Conservation (phyloP, 2,888 invertebrate genomes). For the Tachina fera region DNA sequence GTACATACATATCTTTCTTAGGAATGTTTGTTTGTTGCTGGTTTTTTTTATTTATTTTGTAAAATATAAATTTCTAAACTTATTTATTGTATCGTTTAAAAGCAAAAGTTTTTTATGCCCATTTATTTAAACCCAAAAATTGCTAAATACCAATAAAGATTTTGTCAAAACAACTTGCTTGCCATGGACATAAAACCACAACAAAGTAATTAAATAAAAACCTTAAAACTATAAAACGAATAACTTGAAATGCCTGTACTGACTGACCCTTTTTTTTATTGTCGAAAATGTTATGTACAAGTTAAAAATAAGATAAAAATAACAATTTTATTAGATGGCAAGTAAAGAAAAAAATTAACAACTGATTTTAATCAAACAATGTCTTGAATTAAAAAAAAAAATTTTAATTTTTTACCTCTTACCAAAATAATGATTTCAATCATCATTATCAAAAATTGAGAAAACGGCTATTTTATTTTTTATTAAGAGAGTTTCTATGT, state of each 20-base stretch:
- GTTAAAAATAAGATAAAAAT: slow-evolving; percentile 2
- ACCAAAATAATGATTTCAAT: too few relatives aligned
- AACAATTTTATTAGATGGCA: not conserved
- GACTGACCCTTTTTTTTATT: slow-evolving; percentile 43
- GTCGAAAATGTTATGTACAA: slow-evolving; percentile 10
- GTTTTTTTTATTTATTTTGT: not conserved
- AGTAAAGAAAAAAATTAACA: too few relatives aligned
- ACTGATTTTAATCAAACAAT: too few relatives aligned
- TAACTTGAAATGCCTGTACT: slow-evolving; percentile 22
- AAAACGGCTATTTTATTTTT: too few relatives aligned
- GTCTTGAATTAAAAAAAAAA: too few relatives aligned
- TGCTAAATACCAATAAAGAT: slow-evolving; percentile 48
- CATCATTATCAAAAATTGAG: too few relatives aligned
- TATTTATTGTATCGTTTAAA: slow-evolving; percentile 13
- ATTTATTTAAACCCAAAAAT: slow-evolving; percentile 36
- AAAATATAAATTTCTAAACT: slow-evolving; percentile 33
- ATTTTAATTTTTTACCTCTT: too few relatives aligned
- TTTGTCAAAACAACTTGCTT: slow-evolving; percentile 26
- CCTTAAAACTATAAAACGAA: slow-evolving; percentile 34
- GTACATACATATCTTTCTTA: not conserved
- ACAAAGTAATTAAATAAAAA: slow-evolving; percentile 62
- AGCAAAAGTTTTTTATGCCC: slow-evolving; percentile 10
- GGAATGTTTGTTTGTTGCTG: slow-evolving; percentile 21
- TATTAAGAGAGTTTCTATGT: too few relatives aligned
- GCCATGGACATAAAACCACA: slow-evolving; percentile 41